These are phyloP conservation scores for Tyto alba DNA, from an alignment of 2,113 vertebrate species.

Conservation along the genomic window DNA sequence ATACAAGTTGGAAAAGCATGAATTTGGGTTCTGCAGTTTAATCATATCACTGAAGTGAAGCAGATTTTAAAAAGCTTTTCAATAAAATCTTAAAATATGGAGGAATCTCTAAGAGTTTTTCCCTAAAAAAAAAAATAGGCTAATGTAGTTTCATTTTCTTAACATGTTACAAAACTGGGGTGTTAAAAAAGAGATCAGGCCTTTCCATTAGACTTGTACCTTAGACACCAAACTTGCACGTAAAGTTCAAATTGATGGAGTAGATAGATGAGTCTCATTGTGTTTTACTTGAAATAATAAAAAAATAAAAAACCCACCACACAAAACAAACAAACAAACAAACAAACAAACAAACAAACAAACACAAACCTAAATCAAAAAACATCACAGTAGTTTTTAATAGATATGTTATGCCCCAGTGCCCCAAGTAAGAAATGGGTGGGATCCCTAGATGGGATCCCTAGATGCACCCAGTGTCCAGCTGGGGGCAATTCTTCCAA, in stretches of 20 bases:
- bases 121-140: neutral
- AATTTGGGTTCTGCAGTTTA: neutral
- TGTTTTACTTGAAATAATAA: neutral
- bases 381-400: neutral
- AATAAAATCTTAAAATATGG: neutral
- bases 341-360: neutral
- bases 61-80: fast-evolving
- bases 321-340: neutral
- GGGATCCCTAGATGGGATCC: too few species aligned
- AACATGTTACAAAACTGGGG: fast-evolving
- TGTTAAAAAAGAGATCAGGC: neutral
- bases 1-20: neutral
- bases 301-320: neutral
- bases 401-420: neutral
- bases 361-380: neutral
- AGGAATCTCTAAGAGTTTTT: neutral
- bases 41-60: neutral
- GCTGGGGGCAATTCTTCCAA: fast-evolving
- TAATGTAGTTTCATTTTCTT: neutral
- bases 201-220: neutral
- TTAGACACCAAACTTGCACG: fast-evolving
- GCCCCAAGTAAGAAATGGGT: neutral
- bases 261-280: neutral
- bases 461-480: neutral
- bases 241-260: neutral